Conservation (phyloP, 2,113 vertebrate genomes). For the Astatoreochromis straeleni region DNA sequence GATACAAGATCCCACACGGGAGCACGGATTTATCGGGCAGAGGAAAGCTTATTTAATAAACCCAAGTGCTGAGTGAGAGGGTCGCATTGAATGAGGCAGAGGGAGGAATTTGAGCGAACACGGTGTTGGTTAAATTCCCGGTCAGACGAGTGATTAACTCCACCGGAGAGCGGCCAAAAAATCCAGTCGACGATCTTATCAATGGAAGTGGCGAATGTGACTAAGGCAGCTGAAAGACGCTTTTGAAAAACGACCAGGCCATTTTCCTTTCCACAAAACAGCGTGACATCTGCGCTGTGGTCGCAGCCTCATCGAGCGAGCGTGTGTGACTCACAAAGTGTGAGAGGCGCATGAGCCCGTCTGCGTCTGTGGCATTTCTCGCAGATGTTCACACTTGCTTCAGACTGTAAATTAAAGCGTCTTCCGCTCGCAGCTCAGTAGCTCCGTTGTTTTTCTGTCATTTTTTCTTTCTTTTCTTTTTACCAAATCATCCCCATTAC, state of each 20-base stretch:
- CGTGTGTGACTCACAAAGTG: neutral
- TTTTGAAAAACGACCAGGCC: neutral
- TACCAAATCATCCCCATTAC: neutral
- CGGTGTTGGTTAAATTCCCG: slow-evolving; percentile 15
- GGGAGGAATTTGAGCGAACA: neutral
- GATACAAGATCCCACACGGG: neutral
- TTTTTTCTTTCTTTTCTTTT: neutral
- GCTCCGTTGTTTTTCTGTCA: neutral
- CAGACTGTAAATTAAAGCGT: neutral
- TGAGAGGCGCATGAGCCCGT: neutral
- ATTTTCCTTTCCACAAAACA: slow-evolving; percentile 11
- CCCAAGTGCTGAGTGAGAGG: neutral
- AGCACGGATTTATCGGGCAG: neutral
- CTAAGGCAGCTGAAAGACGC: neutral
- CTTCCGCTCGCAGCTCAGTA: neutral
- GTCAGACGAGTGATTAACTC: slow-evolving; percentile 19
- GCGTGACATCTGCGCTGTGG: slow-evolving; percentile 37
- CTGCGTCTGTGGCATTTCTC: neutral
- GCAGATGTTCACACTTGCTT: slow-evolving; percentile 27
- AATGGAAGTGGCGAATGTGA: slow-evolving; percentile 24
- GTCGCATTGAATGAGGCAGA: neutral
- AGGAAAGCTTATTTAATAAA: slow-evolving; percentile 1
- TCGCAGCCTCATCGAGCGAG: neutral
- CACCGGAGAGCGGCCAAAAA: slow-evolving; percentile 7
- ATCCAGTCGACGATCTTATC: slow-evolving; percentile 32